A percentile compares a stretch with the other conserved stretches of the same genome.
phyloP scores from a whole-genome alignment of 1,140 invertebrate species.

The Vanessa tameamea region DNA sequence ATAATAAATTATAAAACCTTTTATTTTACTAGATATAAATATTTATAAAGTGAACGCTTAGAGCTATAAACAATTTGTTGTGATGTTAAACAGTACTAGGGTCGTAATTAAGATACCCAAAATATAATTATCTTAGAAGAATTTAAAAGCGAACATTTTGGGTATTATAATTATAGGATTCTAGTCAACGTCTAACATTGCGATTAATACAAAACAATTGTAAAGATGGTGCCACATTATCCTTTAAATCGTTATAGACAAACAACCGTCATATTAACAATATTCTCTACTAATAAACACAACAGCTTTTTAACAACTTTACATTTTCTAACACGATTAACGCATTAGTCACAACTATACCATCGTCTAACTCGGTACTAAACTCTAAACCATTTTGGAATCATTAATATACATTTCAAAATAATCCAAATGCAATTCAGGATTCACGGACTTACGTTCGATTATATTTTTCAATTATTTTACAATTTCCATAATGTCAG shows the following conservation, averaged over 20 bases:
- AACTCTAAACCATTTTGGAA: slow-evolving; percentile 34
- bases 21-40: slow-evolving; percentile 8
- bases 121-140: slow-evolving; percentile 3
- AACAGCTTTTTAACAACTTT: slow-evolving; percentile 58
- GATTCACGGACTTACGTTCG: neutral
- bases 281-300: slow-evolving; percentile 63
- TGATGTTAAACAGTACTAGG: neutral
- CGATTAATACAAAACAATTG: slow-evolving; percentile 8
- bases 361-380: slow-evolving; percentile 15
- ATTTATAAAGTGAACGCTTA: slow-evolving; percentile 19
- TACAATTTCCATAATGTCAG: slow-evolving; percentile 38
- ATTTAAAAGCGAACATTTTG: slow-evolving; percentile 5
- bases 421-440: slow-evolving; percentile 31
- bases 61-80: slow-evolving; percentile 21
- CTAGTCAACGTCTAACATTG: neutral
- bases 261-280: slow-evolving; percentile 61
- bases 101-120: neutral
- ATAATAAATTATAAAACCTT: slow-evolving; percentile 27
- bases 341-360: slow-evolving; percentile 50
- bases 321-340: slow-evolving; percentile 52
- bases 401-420: slow-evolving; percentile 26
- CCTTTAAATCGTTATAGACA: slow-evolving; percentile 53
- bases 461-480: slow-evolving; percentile 24
- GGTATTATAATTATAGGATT: slow-evolving; percentile 1
- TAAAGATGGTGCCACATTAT: slow-evolving; percentile 40